Conservation (phyloP, 2,113 vertebrate species). For the Periophthalmodon schlosseri region DNA sequence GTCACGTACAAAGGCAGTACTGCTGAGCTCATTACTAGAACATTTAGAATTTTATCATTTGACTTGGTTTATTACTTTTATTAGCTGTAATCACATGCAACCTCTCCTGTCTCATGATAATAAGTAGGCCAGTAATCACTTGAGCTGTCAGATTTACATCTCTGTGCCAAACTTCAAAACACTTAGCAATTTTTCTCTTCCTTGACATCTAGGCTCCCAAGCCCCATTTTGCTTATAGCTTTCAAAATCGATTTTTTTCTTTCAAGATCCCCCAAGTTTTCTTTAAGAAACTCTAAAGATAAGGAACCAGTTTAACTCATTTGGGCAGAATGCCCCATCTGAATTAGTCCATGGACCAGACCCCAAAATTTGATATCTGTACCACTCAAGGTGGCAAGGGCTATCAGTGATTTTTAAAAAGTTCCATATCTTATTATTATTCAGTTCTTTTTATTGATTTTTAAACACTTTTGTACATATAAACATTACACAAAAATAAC, state of each 20-base stretch:
- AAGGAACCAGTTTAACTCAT: no score
- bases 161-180: not conserved
- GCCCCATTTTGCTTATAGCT: not conserved
- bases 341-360: no score
- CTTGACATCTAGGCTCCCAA: not conserved
- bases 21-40: constrained; percentile 18
- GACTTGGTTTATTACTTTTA: not conserved
- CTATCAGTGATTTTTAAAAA: no score
- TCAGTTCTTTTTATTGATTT: no score
- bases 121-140: not conserved
- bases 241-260: not conserved
- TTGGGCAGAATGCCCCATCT: no score
- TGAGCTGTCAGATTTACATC: not conserved
- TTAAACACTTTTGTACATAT: no score
- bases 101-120: not conserved
- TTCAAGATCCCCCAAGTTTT: not conserved
- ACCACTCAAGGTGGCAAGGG: no score
- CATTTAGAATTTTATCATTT: not conserved
- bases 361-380: no score
- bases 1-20: constrained; percentile 31
- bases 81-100: constrained; percentile 3
- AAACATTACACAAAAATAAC: no score
- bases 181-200: not conserved
- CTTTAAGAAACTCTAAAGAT: no score
- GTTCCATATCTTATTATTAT: no score